These are phyloP conservation scores for Hydraecia micacea DNA, from an alignment of 2,888 invertebrate genomes.

Conservation along the genomic window DNA sequence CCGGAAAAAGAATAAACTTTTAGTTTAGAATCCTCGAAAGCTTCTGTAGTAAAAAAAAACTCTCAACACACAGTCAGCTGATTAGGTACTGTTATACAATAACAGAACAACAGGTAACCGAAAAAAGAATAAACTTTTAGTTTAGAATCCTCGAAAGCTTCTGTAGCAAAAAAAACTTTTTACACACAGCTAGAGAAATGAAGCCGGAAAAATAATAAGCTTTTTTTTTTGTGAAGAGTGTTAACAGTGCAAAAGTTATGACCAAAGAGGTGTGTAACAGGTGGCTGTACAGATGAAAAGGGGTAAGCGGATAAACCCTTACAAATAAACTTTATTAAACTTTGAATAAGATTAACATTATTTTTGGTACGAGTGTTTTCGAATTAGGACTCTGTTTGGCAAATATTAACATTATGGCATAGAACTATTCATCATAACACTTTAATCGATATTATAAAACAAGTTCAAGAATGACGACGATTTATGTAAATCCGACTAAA, in stretches of 20 bases:
- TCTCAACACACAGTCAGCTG: slow-evolving; percentile 21
- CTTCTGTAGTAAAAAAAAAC: not conserved
- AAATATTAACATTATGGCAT: slow-evolving; percentile 8
- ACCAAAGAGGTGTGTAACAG: slow-evolving; percentile 8
- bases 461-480: slow-evolving; percentile 58
- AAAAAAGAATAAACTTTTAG: not conserved
- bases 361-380: not conserved
- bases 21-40: not conserved
- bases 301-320: not conserved
- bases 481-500: slow-evolving; percentile 60
- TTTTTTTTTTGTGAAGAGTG: not conserved
- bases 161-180: not conserved
- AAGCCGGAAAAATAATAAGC: not conserved
- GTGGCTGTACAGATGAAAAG: slow-evolving; percentile 6
- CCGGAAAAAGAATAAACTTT: not conserved
- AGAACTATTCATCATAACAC: slow-evolving; percentile 16
- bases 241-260: slow-evolving; percentile 4
- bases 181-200: not conserved
- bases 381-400: not conserved
- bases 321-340: not conserved
- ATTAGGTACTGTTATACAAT: slow-evolving; percentile 19
- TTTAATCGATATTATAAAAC: slow-evolving; percentile 50
- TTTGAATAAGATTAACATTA: not conserved
- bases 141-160: not conserved
- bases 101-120: not conserved